Percentiles rank a stretch among this genome's conserved stretches.
phyloP scores from a whole-genome alignment of 30 jellyfish, hydroid and myxozoan species.

The Phacellophora camtschatica region DNA sequence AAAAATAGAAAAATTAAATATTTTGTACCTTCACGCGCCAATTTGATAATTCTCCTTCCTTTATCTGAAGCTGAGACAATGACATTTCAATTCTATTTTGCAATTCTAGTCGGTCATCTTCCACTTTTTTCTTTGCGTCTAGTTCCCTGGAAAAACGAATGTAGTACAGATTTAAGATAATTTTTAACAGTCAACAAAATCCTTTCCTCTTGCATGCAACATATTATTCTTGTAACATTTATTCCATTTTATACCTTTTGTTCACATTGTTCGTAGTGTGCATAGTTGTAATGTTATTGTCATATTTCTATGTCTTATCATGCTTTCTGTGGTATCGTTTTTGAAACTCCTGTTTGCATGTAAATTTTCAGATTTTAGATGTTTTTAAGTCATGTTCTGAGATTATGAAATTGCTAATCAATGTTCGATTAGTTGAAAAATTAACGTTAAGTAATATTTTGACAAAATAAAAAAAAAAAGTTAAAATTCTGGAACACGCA shows the following conservation, averaged over 20 bases:
- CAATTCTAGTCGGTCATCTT: constrained; percentile 54
- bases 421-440: no score
- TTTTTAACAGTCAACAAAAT: no score
- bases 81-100: constrained; percentile 58
- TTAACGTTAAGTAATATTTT: no score
- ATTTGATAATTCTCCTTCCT: constrained; percentile 72
- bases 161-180: not conserved
- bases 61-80: constrained; percentile 53
- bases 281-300: not conserved
- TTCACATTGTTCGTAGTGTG: not conserved
- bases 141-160: constrained; percentile 22
- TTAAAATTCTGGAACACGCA: no score
- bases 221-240: no score
- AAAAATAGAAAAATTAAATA: not conserved
- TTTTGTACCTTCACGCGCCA: constrained; percentile 38
- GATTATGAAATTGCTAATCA: no score
- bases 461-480: no score
- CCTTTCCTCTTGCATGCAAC: not conserved
- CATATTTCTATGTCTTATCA: not conserved
- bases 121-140: constrained; percentile 43
- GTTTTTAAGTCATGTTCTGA: no score
- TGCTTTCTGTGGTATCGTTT: not conserved
- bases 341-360: no score
- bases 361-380: no score
- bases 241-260: no score